Conservation (phyloP, 2,113 vertebrate genomes). For the Datnioides undecimradiatus region DNA sequence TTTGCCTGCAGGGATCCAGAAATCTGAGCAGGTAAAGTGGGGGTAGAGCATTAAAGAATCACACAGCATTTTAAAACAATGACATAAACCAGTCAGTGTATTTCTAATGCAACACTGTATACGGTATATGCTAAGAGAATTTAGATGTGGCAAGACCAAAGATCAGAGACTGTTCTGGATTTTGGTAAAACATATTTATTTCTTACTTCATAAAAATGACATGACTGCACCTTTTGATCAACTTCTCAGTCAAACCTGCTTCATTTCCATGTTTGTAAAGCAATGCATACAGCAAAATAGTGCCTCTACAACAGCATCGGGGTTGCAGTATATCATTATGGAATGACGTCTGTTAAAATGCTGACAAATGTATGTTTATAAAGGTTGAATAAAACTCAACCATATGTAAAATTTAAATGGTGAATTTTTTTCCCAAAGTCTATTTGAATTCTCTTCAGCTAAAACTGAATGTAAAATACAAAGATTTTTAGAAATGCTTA, state of each 20-base stretch:
- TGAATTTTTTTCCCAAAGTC: constrained; percentile 17
- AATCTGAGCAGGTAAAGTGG: constrained; percentile 1
- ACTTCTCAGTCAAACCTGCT: constrained; percentile 87
- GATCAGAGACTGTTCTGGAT: constrained; percentile 2
- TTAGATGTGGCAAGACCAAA: background rate
- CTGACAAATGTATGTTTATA: constrained; percentile 74
- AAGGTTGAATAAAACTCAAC: constrained; percentile 92
- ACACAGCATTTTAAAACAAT: constrained; percentile 9
- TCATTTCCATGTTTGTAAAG: constrained; percentile 87
- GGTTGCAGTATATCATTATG: constrained; percentile 25
- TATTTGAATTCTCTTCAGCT: constrained; percentile 30
- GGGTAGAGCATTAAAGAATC: background rate
- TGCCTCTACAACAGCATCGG: constrained; percentile 40
- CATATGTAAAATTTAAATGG: constrained; percentile 66
- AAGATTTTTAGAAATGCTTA: background rate
- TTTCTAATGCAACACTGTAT: background rate
- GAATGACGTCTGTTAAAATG: constrained; percentile 59
- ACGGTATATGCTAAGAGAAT: background rate
- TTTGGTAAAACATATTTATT: constrained; percentile 96
- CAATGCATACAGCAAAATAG: constrained; percentile 91
- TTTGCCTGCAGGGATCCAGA: constrained; percentile 17
- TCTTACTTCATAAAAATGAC: constrained; percentile 91
- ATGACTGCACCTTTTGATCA: constrained; percentile 86
- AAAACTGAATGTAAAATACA: constrained; percentile 4
- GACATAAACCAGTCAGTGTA: background rate